Percentiles rank a stretch among this genome's conserved stretches.
Evolutionary conservation across 2,113 vertebrate genomes (phyloP).

Genomic region (Chaetura pelagica): DNA sequence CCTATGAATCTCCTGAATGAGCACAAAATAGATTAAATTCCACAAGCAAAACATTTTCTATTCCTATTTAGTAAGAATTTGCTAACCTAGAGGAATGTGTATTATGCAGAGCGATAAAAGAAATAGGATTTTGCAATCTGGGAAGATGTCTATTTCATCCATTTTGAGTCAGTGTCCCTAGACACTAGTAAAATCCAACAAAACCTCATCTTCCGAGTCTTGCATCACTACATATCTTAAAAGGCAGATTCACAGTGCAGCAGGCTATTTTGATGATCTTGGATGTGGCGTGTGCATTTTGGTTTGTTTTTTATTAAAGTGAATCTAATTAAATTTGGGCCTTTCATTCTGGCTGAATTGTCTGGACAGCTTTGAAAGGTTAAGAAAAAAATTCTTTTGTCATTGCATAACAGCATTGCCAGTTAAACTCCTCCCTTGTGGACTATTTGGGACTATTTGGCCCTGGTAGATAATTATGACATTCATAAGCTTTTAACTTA

Average conservation of each 20-base stretch:
- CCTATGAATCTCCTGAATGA: neutral
- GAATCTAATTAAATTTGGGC: slow-evolving; percentile 17
- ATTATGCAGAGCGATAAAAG: neutral
- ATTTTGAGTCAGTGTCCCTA: neutral
- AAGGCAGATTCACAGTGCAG: neutral
- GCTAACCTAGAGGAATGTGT: neutral
- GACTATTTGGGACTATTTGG: slow-evolving; percentile 62
- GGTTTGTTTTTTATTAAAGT: neutral
- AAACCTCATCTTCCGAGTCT: neutral
- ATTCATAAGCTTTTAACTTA: slow-evolving; percentile 55
- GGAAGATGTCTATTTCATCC: neutral
- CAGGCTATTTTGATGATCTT: neutral
- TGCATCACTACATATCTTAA: neutral
- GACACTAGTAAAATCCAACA: neutral
- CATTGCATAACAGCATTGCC: neutral
- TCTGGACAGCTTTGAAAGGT: slow-evolving; percentile 11
- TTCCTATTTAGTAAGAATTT: neutral
- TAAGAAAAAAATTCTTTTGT: slow-evolving; percentile 34
- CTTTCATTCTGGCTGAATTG: neutral
- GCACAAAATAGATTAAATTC: neutral
- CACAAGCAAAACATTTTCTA: neutral
- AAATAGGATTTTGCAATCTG: neutral
- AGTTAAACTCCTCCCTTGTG: neutral
- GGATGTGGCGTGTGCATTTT: neutral
- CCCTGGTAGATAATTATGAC: slow-evolving; percentile 63